Evolutionary conservation across 1,140 invertebrate genomes (phyloP).

Genomic region (Acyrthosiphon pisum): DNA sequence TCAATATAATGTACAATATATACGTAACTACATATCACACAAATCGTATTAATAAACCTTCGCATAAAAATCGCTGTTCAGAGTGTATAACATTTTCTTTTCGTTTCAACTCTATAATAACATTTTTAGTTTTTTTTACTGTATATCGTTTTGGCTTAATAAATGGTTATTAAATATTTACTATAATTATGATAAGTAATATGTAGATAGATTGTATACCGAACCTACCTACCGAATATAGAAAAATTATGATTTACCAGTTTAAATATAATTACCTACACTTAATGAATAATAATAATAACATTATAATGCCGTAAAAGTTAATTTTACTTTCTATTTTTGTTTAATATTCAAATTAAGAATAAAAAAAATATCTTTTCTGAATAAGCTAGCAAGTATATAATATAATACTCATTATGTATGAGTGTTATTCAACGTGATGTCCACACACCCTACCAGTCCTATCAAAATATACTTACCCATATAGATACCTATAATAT

Average conservation of each 20-base stretch:
- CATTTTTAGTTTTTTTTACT: not conserved
- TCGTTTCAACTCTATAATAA: not conserved
- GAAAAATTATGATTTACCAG: not conserved
- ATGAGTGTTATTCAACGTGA: not conserved
- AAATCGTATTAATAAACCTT: not conserved
- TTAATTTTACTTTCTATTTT: slow-evolving; percentile 6
- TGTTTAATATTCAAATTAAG: not conserved
- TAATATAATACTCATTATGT: not conserved
- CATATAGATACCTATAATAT: not conserved
- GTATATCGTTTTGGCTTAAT: not conserved
- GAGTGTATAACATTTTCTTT: not conserved
- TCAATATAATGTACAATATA: not conserved
- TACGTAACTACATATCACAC: too few relatives aligned
- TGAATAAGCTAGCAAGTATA: not conserved
- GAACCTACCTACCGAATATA: not conserved
- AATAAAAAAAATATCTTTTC: not conserved
- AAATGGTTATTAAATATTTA: not conserved
- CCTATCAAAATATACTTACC: not conserved
- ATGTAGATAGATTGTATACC: not conserved
- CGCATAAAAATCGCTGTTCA: not conserved
- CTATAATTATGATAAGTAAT: not conserved
- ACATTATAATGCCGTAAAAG: not conserved
- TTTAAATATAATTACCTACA: not conserved
- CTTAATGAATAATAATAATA: not conserved
- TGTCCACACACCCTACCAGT: too few relatives aligned